Percentiles rank a stretch among this genome's conserved stretches.
Evolutionary conservation across 2,113 vertebrate species (phyloP).

Genomic region (Rhagologus leucostigma): DNA sequence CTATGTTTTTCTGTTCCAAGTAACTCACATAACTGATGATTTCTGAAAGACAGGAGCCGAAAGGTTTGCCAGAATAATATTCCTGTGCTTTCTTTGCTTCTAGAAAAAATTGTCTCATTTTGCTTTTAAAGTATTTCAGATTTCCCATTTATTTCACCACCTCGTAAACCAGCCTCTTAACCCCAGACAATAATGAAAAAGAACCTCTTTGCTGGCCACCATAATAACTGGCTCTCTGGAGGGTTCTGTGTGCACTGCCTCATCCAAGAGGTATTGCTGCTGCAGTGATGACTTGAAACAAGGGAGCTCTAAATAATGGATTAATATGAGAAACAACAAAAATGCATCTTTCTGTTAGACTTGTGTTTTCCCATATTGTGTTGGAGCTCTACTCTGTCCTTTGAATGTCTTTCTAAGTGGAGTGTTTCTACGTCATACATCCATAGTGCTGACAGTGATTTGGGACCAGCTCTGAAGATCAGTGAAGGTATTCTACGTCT

Average conservation of each 20-base stretch:
- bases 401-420: neutral
- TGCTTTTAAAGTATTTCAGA: neutral
- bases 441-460: neutral
- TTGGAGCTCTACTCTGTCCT: neutral
- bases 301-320: conserved; percentile 49
- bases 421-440: neutral
- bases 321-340: conserved; percentile 43
- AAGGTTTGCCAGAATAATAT: neutral
- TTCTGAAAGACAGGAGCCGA: neutral
- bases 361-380: neutral
- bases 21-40: fast-evolving
- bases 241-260: neutral
- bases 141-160: conserved; percentile 27
- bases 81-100: neutral
- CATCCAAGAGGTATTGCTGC: conserved; percentile 23
- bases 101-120: neutral
- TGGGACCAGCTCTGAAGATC: neutral
- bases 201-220: neutral
- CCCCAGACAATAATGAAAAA: conserved; percentile 41
- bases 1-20: neutral
- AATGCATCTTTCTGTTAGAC: neutral
- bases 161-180: conserved; percentile 33
- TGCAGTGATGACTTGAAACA: conserved; percentile 33
- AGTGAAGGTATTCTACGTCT: neutral
- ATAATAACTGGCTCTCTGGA: conserved; percentile 29